Base-by-base conservation (phyloP, 1,140 invertebrate species). In the Nilaparvata lugens region DNA sequence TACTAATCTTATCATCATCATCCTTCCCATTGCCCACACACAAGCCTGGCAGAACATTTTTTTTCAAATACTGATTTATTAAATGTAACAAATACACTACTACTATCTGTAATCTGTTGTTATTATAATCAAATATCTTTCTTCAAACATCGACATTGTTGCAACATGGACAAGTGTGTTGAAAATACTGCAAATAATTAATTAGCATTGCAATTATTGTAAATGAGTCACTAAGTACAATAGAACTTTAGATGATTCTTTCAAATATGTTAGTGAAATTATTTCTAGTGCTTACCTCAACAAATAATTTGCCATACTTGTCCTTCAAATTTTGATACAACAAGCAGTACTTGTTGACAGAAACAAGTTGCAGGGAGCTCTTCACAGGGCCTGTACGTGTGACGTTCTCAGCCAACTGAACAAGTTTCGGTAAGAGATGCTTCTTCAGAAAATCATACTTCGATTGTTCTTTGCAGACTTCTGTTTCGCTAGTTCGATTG, bases 251-350 rank as follows among this genome's bases (percentile, higher is more conserved):
- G 13, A 25, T 19, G 38, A 43, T 23, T 11, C 38, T 16, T 48
- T 48, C 2, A 2, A 2, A 35, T 35, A 35, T 9, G 2, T 35
- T 35, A 35, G 7, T 35, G 13, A 35, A 4, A 11, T 35, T 35
- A 35, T 11, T 2, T 35, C 7, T 7, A 56, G 63, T 60, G 64
- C 62, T 67, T 71, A 84, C 87, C 76, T 85, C 72, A 18, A 88
- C 80, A 67, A 95, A 78, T 31, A 84, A 73, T 62, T 76, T 73
- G 2, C 85, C 87, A 80, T 95, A 93, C 71, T 88, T 92, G 1
- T 76, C 65, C 73, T 96, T 96, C 11, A 95, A 71, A 19, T 80
- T 61, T 66, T 84, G 82, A 72, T 95, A 95, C 24, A 86, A 74
- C 35, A 70, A 62, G 68, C 80, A 82, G 72, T 95, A 95, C 58